A percentile compares a stretch with the other conserved stretches of the same genome.
Evolutionary conservation across 2,113 vertebrate genomes (phyloP).

Genomic region (Mormyrus lacerda): DNA sequence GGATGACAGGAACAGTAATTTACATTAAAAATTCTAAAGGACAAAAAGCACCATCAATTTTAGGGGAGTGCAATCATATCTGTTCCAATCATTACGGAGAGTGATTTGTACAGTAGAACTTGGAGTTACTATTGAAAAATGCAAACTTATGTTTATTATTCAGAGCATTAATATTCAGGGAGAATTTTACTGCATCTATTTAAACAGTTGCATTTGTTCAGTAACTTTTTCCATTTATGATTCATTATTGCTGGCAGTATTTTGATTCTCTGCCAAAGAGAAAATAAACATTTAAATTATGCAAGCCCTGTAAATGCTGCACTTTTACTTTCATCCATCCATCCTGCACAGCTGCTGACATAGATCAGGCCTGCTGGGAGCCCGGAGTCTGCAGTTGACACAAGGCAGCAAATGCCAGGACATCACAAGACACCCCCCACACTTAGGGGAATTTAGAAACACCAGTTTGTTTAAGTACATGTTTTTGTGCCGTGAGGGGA

Average conservation of each 20-base stretch:
- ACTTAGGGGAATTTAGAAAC: neutral
- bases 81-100: neutral
- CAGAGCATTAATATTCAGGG: neutral
- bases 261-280: neutral
- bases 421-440: neutral
- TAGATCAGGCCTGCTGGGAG: neutral
- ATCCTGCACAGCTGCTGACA: neutral
- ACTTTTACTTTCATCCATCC: neutral
- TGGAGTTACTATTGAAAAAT: neutral
- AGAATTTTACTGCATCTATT: neutral
- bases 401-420: neutral
- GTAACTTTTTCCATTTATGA: neutral
- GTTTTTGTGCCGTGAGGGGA: neutral
- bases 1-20: neutral
- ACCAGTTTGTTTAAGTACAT: neutral
- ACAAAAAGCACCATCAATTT: neutral
- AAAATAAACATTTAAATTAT: neutral
- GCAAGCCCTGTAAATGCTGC: neutral
- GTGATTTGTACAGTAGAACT: neutral
- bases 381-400: neutral
- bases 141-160: neutral
- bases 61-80: neutral
- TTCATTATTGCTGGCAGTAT: neutral
- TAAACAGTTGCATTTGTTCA: neutral
- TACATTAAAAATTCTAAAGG: neutral